A percentile compares a stretch with the other conserved stretches of the same genome.
phyloP scores from a whole-genome alignment of 2,888 invertebrate genomes.

The Pheosia gnoma region DNA sequence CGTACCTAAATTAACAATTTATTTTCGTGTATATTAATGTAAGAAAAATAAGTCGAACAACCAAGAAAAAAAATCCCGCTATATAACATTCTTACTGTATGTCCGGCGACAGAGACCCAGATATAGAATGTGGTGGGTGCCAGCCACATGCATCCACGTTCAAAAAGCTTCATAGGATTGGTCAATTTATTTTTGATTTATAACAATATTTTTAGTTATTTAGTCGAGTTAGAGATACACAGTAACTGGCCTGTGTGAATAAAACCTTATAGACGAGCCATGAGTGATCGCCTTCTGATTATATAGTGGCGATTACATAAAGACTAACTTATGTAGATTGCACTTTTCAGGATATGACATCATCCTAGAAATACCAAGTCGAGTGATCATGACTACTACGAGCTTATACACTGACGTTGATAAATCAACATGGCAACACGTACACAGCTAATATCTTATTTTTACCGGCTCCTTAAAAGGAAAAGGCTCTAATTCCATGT shows the following conservation, averaged over 20 bases:
- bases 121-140: not conserved
- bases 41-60: not conserved
- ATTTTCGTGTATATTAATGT: not conserved
- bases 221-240: no score
- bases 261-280: not conserved
- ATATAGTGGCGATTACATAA: not conserved
- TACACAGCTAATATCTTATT: slow-evolving; percentile 9
- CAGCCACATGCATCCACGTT: not conserved
- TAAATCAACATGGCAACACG: slow-evolving; percentile 11
- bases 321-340: not conserved
- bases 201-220: no score
- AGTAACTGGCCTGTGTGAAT: not conserved
- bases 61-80: not conserved
- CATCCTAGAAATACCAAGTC: slow-evolving; percentile 12
- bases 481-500: slow-evolving; percentile 8
- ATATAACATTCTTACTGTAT: not conserved
- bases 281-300: not conserved
- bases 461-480: slow-evolving; percentile 4
- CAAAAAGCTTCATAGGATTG: not conserved
- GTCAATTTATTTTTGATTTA: no score
- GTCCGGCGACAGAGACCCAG: not conserved
- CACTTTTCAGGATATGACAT: slow-evolving; percentile 17
- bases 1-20: not conserved
- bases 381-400: slow-evolving; percentile 7
- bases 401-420: slow-evolving; percentile 5